Conservation (phyloP, 2,113 vertebrate species). For the Cranoglanis bouderius region DNA sequence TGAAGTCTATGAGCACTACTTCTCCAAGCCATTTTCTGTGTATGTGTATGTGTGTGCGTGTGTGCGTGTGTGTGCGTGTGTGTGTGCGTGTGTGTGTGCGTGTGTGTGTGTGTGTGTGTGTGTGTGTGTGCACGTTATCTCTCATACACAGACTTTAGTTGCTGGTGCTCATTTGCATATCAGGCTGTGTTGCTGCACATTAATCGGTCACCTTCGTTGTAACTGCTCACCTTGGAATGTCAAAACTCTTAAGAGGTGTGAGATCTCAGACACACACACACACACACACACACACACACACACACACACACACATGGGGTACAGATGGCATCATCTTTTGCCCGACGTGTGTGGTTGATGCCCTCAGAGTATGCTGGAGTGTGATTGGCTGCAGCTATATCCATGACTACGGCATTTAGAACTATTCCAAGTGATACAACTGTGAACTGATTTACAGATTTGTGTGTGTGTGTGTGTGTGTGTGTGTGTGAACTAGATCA, state of each 20-base stretch:
- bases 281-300: not conserved
- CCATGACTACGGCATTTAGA: not conserved
- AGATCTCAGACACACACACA: not conserved
- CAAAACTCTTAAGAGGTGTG: not conserved
- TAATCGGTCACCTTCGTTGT: constrained; percentile 27
- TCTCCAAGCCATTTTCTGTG: not conserved
- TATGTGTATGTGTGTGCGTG: constrained; percentile 10
- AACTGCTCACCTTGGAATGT: constrained; percentile 46
- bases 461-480: constrained; percentile 5
- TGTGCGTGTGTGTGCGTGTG: constrained; percentile 29
- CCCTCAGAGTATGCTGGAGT: not conserved
- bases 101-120: constrained; percentile 31
- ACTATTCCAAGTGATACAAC: not conserved
- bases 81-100: constrained; percentile 2
- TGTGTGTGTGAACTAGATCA: not conserved
- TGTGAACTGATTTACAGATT: not conserved
- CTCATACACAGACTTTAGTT: constrained; percentile 32
- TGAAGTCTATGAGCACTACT: not conserved
- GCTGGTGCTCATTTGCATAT: constrained; percentile 26
- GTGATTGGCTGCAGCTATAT: constrained; percentile 9
- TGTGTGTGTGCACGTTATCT: constrained; percentile 34
- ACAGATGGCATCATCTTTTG: constrained; percentile 6
- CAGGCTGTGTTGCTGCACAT: constrained; percentile 12
- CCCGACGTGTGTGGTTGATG: not conserved
- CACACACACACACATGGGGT: not conserved